Percentiles rank a stretch among this genome's conserved stretches.
These are phyloP conservation scores for Lepisosteus osseus DNA, from an alignment of 2,113 vertebrate genomes.

Conservation along the genomic window DNA sequence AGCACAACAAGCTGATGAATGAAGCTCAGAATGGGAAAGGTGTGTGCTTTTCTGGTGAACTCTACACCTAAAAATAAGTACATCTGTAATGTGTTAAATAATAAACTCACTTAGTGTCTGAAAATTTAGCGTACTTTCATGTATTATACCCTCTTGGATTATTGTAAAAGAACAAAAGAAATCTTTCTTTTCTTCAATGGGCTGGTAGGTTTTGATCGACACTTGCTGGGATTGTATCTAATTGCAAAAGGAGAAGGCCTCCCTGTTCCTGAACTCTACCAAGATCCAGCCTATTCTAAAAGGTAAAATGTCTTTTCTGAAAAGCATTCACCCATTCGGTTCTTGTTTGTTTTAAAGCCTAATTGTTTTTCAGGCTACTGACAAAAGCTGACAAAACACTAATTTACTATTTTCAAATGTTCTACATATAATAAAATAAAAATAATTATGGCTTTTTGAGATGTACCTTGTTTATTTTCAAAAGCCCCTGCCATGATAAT, in stretches of 20 bases:
- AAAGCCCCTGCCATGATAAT: too few species aligned
- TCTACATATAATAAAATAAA: too few species aligned
- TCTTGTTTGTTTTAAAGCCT: too few species aligned
- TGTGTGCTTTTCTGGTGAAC: constrained; percentile 35
- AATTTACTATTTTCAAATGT: too few species aligned
- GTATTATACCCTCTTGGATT: too few species aligned
- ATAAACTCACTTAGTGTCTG: not conserved
- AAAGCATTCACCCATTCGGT: too few species aligned
- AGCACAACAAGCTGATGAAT: constrained; percentile 87
- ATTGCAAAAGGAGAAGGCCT: constrained; percentile 80
- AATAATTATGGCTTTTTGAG: too few species aligned
- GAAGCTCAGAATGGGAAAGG: constrained; percentile 87
- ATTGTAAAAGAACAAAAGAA: too few species aligned
- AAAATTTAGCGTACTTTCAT: too few species aligned
- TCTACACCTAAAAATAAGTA: not conserved
- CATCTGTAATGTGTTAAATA: not conserved
- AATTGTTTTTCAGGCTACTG: too few species aligned
- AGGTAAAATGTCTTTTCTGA: constrained; percentile 63
- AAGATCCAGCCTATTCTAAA: constrained; percentile 79
- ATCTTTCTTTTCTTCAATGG: constrained; percentile 4
- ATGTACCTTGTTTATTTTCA: too few species aligned
- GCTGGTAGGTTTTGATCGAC: constrained; percentile 86
- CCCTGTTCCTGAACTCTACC: constrained; percentile 80
- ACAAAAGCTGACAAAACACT: too few species aligned
- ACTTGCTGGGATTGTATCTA: constrained; percentile 85